Base-by-base conservation (phyloP, 2,113 vertebrate species). In the Carettochelys insculpta region DNA sequence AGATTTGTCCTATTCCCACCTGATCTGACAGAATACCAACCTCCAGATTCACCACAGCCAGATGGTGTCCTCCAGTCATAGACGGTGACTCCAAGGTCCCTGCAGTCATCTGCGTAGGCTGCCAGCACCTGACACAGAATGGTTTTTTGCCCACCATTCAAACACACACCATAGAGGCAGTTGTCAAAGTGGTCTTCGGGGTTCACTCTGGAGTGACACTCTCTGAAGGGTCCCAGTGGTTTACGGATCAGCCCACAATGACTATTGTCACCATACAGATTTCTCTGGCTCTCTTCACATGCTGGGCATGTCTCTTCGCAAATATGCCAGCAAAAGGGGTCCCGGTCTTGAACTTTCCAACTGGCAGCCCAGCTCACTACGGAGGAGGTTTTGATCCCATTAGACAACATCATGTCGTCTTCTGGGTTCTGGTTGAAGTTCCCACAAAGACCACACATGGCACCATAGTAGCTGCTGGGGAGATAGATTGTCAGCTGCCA, bases 131-230 rank as follows among this genome's bases (percentile, higher is more conserved):
- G 94, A 92, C 98, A 98, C 4, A 97, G 95, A 34, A 97, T 88
- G 16, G 95, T 78, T 1, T 95, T 94, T 45, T 88, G 61, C 11
- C 97, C 97, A 0, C 95, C 86, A 3, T 95, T 95, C 56, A 98
- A 82, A 86, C 98, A 98, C n/a, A 98, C 95, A 3, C 98, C 97
- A 80, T 97, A 97, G 10, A 98, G 83, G 7, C 98, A 98, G 90
- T 95, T 96, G 81, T 91, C 92, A 65, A 97, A 95, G 90, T 97
- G 97, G n/a, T 86, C 87, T 83, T 10, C 11, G 4, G 61, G 61
- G 61, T 19, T 68, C n/a, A 22, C 61, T 9, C 17, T 38, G 34
- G n/a, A 68, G n/a, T 97, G 97, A 82, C 98, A 98, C 65, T 89
- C 29, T 2, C 91, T 29, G 8, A 98, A 98, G 24, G 97, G 97